phyloP scores from a whole-genome alignment of 2,888 invertebrate species.

The Mechanitis mazaeus region DNA sequence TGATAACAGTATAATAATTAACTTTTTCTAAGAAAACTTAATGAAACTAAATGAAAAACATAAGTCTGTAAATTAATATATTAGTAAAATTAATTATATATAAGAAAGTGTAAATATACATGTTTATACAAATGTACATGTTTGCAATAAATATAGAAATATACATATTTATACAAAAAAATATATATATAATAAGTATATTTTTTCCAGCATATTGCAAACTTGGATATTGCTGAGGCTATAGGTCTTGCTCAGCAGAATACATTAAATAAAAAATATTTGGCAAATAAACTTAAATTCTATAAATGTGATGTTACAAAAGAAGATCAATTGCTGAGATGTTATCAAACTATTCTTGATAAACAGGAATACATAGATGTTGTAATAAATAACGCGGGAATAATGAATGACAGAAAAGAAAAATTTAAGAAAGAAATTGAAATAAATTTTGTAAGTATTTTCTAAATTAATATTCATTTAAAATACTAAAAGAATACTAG shows the following conservation, averaged over 20 bases:
- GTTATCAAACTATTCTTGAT: conserved; percentile 36
- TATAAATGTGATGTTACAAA: conserved; percentile 48
- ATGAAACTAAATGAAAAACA: too few species aligned
- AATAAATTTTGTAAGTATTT: conserved; percentile 46
- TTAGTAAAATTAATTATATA: too few species aligned
- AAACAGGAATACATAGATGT: conserved; percentile 43
- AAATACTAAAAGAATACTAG: too few species aligned
- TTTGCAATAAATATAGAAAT: too few species aligned
- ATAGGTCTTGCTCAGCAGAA: conserved; percentile 38
- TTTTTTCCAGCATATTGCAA: too few species aligned
- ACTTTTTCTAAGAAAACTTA: too few species aligned
- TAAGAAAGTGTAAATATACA: too few species aligned
- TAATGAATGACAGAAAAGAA: conserved; percentile 43
- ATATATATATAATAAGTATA: too few species aligned
- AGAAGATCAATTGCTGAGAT: conserved; percentile 37
- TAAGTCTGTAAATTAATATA: too few species aligned
- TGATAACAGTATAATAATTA: too few species aligned
- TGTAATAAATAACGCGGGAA: conserved; percentile 49
- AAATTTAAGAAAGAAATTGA: conserved; percentile 42
- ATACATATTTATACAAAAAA: too few species aligned
- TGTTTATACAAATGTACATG: too few species aligned
- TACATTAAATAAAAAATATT: conserved; percentile 41
- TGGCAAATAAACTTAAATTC: conserved; percentile 40
- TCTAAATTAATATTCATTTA: background rate
- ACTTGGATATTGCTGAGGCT: conserved; percentile 25